Evolutionary conservation across 2,888 invertebrate species (phyloP).

Genomic region (Meta bourneti): DNA sequence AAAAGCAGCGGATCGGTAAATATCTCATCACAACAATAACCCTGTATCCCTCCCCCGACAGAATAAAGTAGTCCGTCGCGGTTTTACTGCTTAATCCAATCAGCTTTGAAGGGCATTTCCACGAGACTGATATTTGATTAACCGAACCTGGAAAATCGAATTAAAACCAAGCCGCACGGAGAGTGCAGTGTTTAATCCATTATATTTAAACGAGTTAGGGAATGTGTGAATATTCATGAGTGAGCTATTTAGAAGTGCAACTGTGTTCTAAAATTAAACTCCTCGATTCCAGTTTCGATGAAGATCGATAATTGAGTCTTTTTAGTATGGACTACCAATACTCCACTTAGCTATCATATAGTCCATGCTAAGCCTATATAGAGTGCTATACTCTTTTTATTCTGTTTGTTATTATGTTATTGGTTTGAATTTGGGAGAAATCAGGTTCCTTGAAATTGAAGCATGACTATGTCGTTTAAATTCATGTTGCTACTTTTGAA

Average conservation of each 20-base stretch:
- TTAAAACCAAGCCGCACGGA: slow-evolving; percentile 61
- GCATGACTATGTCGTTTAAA: too few relatives aligned
- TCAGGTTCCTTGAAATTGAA: too few relatives aligned
- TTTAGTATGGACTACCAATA: not conserved
- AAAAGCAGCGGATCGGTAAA: slow-evolving; percentile 24
- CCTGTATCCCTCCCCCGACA: slow-evolving; percentile 34
- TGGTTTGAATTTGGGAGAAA: not conserved
- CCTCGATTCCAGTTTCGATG: not conserved
- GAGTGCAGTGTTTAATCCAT: slow-evolving; percentile 61
- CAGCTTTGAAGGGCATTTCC: slow-evolving; percentile 55
- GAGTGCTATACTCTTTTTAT: not conserved
- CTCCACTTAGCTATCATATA: too few relatives aligned
- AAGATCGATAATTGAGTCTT: slow-evolving; percentile 22
- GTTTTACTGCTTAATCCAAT: slow-evolving; percentile 71
- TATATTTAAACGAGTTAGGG: slow-evolving; percentile 48
- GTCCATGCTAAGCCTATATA: not conserved
- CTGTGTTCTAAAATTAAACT: slow-evolving; percentile 45
- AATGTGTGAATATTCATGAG: slow-evolving; percentile 65
- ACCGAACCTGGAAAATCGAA: slow-evolving; percentile 67
- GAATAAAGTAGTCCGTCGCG: slow-evolving; percentile 44
- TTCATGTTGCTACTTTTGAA: too few relatives aligned
- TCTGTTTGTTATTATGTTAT: not conserved
- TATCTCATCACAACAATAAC: slow-evolving; percentile 52
- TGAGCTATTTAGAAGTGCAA: slow-evolving; percentile 23
- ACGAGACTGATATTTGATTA: slow-evolving; percentile 71